phyloP scores from a whole-genome alignment of 2,113 vertebrate genomes.

The Nymphicus hollandicus region DNA sequence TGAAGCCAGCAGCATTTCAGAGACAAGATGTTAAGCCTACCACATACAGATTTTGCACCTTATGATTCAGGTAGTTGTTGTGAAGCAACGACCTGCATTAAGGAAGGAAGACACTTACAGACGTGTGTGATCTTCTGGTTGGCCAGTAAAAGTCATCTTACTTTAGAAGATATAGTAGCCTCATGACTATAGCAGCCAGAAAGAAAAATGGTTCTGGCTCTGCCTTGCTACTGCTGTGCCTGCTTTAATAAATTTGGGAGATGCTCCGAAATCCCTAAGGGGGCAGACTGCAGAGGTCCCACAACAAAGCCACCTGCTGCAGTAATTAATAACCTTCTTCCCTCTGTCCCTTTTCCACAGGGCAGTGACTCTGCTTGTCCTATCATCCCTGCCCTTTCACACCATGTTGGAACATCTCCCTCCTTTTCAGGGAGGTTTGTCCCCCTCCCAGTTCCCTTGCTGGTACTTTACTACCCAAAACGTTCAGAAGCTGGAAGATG shows the following conservation, averaged over 20 bases:
- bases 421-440: not conserved
- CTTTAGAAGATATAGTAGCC: not conserved
- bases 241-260: not conserved
- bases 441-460: not conserved
- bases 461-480: not conserved
- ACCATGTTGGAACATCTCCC: not conserved
- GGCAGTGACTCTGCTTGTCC: not conserved
- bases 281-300: not conserved
- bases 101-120: not conserved
- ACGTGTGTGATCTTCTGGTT: not conserved
- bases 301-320: not conserved
- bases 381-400: not conserved
- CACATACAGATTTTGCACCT: not conserved
- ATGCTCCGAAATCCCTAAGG: not conserved
- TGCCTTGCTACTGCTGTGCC: not conserved
- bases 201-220: not conserved
- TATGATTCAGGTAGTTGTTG: not conserved
- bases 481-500: not conserved
- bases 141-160: no score
- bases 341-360: not conserved
- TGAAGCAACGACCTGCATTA: not conserved
- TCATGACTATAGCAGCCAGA: not conserved
- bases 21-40: not conserved
- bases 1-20: not conserved
- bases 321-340: not conserved